Percentiles rank a stretch among this genome's conserved stretches.
Evolutionary conservation across 1,140 invertebrate species (phyloP).

Genomic region (Centruroides vittatus): DNA sequence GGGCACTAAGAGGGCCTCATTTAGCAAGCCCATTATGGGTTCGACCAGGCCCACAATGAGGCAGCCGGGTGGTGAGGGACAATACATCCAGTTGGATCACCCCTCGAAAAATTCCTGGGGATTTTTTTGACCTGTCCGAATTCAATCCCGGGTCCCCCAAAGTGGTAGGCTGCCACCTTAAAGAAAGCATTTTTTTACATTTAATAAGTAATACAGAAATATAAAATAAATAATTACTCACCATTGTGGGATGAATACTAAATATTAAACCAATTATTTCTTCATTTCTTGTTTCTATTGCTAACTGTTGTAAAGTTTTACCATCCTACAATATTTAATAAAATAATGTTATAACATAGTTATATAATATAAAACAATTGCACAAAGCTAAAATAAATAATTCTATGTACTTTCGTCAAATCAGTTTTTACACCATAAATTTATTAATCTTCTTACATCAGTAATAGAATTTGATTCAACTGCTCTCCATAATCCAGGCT

Average conservation of each 20-base stretch:
- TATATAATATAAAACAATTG: no score
- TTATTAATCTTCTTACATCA: conserved; percentile 5
- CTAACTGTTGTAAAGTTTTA: conserved; percentile 5
- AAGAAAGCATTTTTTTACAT: neutral
- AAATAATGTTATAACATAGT: no score
- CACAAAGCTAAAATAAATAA: no score
- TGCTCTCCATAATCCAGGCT: conserved; percentile 13
- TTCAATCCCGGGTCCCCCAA: no score
- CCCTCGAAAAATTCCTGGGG: no score
- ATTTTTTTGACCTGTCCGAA: no score
- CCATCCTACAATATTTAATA: neutral
- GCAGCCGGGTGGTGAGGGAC: no score
- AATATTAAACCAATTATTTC: conserved; percentile 13
- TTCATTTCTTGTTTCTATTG: conserved; percentile 12
- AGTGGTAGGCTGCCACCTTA: no score
- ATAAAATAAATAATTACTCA: neutral
- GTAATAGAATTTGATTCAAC: conserved; percentile 7
- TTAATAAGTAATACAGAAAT: neutral
- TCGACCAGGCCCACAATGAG: no score
- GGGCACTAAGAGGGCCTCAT: no score
- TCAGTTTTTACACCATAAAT: conserved; percentile 13
- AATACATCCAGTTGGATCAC: no score
- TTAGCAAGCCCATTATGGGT: no score
- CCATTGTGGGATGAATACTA: conserved; percentile 9
- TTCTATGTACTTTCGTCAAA: conserved; percentile 1